phyloP scores from a whole-genome alignment of 2,888 invertebrate genomes.

The Mythimna ferrago region DNA sequence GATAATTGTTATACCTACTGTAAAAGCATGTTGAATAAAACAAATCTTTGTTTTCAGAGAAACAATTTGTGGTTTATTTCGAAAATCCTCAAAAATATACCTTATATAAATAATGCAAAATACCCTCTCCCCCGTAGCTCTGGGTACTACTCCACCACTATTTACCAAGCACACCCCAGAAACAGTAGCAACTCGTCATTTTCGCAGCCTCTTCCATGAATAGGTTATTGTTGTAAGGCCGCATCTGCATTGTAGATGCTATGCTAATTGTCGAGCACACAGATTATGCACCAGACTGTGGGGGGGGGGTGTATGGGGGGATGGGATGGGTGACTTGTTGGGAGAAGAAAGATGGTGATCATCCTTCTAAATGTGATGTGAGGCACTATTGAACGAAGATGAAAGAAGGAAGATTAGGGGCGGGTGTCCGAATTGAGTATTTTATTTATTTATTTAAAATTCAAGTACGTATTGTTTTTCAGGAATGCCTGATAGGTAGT shows the following conservation, averaged over 20 bases:
- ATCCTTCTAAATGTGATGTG: neutral
- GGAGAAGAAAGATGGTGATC: neutral
- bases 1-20: no score
- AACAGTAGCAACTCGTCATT: conserved; percentile 1
- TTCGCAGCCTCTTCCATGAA: conserved; percentile 50
- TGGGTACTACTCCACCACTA: neutral
- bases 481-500: no score
- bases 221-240: conserved; percentile 69
- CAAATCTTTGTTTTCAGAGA: no score
- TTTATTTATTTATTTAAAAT: no score
- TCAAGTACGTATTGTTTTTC: no score
- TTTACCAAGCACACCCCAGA: neutral
- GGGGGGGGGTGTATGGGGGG: conserved; percentile 22
- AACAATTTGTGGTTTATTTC: no score
- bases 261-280: conserved; percentile 68
- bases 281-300: conserved; percentile 55
- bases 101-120: neutral
- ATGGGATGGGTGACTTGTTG: neutral
- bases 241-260: conserved; percentile 71
- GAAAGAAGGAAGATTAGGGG: no score
- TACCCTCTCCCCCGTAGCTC: neutral
- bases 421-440: no score
- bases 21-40: no score
- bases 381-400: no score
- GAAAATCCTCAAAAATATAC: no score